Evolutionary conservation across 1,140 invertebrate species (phyloP).

Genomic region (Drosophila erecta): DNA sequence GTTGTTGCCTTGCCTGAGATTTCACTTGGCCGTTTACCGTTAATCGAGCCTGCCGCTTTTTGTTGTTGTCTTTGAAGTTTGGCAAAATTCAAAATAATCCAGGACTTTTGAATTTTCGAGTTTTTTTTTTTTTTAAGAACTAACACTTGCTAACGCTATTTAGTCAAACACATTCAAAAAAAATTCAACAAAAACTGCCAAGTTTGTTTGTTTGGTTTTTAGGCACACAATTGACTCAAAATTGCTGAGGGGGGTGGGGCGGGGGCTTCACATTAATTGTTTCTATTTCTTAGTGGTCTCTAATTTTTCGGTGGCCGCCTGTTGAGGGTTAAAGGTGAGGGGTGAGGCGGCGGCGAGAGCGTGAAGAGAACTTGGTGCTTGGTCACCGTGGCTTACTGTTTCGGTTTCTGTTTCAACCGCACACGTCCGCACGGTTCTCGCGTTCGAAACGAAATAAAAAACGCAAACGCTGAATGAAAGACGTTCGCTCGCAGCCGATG

Average conservation of each 20-base stretch:
- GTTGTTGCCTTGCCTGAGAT: conserved; percentile 59
- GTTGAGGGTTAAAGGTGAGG: conserved; percentile 22
- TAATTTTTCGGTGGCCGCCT: conserved; percentile 18
- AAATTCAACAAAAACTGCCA: conserved; percentile 40
- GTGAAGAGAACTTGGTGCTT: conserved; percentile 31
- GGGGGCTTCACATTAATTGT: conserved; percentile 18
- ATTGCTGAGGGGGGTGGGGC: conserved; percentile 18
- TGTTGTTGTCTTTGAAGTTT: conserved; percentile 16
- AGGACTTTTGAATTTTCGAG: conserved; percentile 79
- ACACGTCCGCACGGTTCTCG: conserved; percentile 11
- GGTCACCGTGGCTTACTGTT: not conserved
- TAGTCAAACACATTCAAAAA: conserved; percentile 46
- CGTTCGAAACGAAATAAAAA: conserved; percentile 54
- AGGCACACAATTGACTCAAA: conserved; percentile 62
- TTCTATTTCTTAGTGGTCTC: conserved; percentile 7
- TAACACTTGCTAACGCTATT: conserved; percentile 7
- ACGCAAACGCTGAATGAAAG: conserved; percentile 24
- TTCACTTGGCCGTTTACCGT: conserved; percentile 67
- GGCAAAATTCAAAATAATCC: conserved; percentile 83
- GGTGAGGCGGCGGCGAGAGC: conserved; percentile 11
- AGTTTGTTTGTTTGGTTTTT: conserved; percentile 5
- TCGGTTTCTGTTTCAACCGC: not conserved
- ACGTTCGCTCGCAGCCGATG: not conserved
- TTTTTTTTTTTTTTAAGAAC: not conserved
- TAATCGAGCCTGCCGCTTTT: conserved; percentile 24